A percentile compares a stretch with the other conserved stretches of the same genome.
These are phyloP conservation scores for Cotesia glomerata DNA, from an alignment of 1,140 invertebrate genomes.

Conservation along the genomic window DNA sequence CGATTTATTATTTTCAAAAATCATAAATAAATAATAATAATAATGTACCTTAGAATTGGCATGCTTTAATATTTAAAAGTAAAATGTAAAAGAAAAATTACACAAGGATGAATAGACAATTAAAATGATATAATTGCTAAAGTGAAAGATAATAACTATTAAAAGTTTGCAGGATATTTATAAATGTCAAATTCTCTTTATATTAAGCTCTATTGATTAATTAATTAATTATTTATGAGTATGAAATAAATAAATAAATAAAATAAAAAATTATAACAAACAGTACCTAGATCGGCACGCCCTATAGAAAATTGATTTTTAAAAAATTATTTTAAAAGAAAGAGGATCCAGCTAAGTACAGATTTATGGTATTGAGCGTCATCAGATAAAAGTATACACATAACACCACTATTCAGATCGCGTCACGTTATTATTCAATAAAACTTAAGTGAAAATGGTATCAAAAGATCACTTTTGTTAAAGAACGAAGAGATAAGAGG, in stretches of 20 bases:
- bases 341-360: too few species aligned
- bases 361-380: conserved; percentile 19
- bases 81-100: neutral
- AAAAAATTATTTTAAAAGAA: neutral
- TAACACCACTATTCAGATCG: conserved; percentile 38
- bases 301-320: conserved; percentile 25
- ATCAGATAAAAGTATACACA: conserved; percentile 50
- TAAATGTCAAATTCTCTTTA: conserved; percentile 28
- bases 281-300: conserved; percentile 46
- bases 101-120: neutral
- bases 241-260: conserved; percentile 37
- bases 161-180: neutral
- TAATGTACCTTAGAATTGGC: conserved; percentile 3
- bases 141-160: neutral
- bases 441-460: conserved; percentile 43
- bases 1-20: conserved; percentile 21
- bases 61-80: neutral
- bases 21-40: conserved; percentile 17
- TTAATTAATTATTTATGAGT: conserved; percentile 33
- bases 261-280: conserved; percentile 34
- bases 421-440: conserved; percentile 49
- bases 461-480: neutral
- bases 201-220: conserved; percentile 36
- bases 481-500: conserved; percentile 1
- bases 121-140: neutral